A percentile compares a stretch with the other conserved stretches of the same genome.
Conservation (phyloP, 2,797 vertebrate species). For the Chloroceryle amazona region DNA sequence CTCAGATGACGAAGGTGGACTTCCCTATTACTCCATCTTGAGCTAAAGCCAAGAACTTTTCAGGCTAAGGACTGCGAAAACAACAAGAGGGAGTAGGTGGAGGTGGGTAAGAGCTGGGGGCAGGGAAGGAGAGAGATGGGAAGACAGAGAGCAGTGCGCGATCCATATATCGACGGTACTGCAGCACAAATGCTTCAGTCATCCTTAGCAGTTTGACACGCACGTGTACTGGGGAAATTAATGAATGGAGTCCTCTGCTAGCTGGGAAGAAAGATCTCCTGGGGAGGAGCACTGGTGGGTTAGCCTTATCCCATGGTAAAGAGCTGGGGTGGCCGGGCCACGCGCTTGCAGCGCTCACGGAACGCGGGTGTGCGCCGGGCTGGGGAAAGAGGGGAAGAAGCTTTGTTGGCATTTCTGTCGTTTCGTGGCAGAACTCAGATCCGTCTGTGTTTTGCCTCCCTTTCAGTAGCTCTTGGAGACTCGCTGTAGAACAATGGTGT, state of each 20-base stretch:
- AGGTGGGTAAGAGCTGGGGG: neutral
- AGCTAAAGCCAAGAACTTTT: neutral
- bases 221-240: slow-evolving; percentile 40
- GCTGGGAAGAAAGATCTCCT: neutral
- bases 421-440: neutral
- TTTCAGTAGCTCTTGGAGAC: neutral
- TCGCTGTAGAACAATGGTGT: neutral
- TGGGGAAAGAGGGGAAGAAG: neutral
- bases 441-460: accelerated
- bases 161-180: slow-evolving; percentile 66
- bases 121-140: neutral
- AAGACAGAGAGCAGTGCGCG: neutral
- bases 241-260: slow-evolving; percentile 45
- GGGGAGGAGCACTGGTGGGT: neutral
- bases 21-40: neutral
- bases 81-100: neutral
- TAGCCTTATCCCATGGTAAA: neutral
- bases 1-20: neutral
- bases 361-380: neutral
- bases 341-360: neutral
- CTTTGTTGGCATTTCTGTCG: neutral
- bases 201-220: slow-evolving; percentile 22
- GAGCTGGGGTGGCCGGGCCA: neutral
- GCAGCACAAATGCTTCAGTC: slow-evolving; percentile 48
- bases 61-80: neutral